Conservation (phyloP, 2,113 vertebrate genomes). For the Dolichallabes microphthalmus region DNA sequence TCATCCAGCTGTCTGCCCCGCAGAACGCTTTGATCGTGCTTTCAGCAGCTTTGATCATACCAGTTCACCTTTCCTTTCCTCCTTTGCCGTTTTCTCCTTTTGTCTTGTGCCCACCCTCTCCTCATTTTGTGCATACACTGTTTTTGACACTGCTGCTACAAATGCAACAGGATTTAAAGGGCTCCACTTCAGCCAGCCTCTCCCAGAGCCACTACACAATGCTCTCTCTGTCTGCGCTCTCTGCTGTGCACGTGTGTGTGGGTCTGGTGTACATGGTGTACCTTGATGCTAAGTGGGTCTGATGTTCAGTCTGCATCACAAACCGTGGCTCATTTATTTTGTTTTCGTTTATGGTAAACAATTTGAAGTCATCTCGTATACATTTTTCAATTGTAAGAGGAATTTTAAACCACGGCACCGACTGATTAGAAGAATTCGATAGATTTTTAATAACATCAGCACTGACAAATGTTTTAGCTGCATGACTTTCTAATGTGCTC, state of each 20-base stretch:
- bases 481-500: background rate
- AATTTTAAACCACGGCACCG: background rate
- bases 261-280: background rate
- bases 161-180: background rate
- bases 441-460: background rate
- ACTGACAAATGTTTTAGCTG: too few species aligned
- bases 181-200: background rate
- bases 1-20: background rate
- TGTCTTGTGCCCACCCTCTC: background rate
- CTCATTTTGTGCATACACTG: background rate
- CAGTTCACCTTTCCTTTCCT: background rate
- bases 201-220: slow-evolving; percentile 2
- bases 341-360: background rate
- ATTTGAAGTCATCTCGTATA: background rate
- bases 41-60: background rate
- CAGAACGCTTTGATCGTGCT: background rate
- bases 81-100: background rate
- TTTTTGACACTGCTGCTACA: background rate
- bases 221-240: slow-evolving; percentile 10
- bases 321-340: background rate
- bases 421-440: background rate
- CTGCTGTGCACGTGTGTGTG: too few species aligned
- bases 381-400: background rate
- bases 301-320: background rate
- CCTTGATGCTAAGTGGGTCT: slow-evolving; percentile 5